These are phyloP conservation scores for Chromobotia macracanthus DNA, from an alignment of 2,797 vertebrate genomes.

Conservation along the genomic window DNA sequence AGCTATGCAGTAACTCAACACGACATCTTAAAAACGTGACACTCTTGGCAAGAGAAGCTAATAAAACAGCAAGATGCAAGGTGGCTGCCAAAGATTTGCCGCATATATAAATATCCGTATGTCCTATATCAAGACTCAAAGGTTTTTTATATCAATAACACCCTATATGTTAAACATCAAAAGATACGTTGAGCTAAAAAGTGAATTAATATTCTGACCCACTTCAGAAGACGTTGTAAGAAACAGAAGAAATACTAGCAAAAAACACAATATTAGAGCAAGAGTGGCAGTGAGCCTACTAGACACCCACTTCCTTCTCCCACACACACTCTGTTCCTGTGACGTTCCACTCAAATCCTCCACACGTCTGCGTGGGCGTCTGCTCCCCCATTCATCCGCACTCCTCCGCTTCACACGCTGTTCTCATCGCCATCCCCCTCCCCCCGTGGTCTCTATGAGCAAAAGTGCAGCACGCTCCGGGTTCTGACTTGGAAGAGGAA, in stretches of 20 bases:
- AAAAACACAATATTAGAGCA: slow-evolving; percentile 50
- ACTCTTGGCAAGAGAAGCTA: background rate
- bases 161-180: background rate
- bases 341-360: slow-evolving; percentile 73
- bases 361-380: slow-evolving; percentile 55
- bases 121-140: no score
- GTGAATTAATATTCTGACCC: slow-evolving; percentile 3
- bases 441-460: background rate
- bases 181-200: slow-evolving; percentile 15
- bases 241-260: slow-evolving; percentile 18
- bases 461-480: slow-evolving; percentile 15
- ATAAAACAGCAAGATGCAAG: background rate
- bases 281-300: slow-evolving; percentile 74
- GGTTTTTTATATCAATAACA: no score
- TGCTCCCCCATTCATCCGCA: slow-evolving; percentile 56
- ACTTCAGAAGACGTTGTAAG: slow-evolving; percentile 13
- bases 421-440: slow-evolving; percentile 8
- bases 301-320: slow-evolving; percentile 72
- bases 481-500: slow-evolving; percentile 22
- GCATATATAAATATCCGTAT: background rate
- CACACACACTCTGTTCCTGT: slow-evolving; percentile 80
- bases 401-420: slow-evolving; percentile 46
- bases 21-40: background rate
- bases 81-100: background rate
- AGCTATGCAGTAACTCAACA: background rate